phyloP scores from a whole-genome alignment of 2,888 invertebrate genomes.

The Amiota minor region DNA sequence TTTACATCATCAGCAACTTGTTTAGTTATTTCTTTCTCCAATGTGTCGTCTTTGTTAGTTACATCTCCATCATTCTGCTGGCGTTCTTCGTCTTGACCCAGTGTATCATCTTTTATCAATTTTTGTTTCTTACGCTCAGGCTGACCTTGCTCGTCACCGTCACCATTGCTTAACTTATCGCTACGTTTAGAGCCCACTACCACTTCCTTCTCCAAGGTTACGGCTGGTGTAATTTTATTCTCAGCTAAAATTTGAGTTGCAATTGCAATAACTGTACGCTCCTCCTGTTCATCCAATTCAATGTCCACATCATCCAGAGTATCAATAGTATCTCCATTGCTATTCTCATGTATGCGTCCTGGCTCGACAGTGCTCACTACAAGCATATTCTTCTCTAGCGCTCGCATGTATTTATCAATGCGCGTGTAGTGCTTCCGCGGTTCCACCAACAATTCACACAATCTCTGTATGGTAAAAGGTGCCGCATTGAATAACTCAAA shows the following conservation, averaged over 20 bases:
- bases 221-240: neutral
- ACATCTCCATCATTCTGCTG: too few relatives aligned
- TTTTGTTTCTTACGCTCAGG: neutral
- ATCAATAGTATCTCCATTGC: slow-evolving; percentile 3
- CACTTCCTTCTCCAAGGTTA: too few relatives aligned
- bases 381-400: slow-evolving; percentile 91
- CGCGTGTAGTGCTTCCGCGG: slow-evolving; percentile 92
- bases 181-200: too few relatives aligned
- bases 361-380: slow-evolving; percentile 22
- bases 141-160: neutral
- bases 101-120: neutral
- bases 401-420: slow-evolving; percentile 94
- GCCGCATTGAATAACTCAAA: slow-evolving; percentile 87
- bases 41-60: too few relatives aligned
- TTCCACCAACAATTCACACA: slow-evolving; percentile 89
- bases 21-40: too few relatives aligned
- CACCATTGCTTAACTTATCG: too few relatives aligned
- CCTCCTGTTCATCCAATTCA: slow-evolving; percentile 6
- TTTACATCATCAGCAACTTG: too few relatives aligned
- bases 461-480: slow-evolving; percentile 93
- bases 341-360: neutral
- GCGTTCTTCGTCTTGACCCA: too few relatives aligned
- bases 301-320: neutral
- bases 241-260: neutral
- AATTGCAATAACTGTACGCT: neutral